Evolutionary conservation across 2,888 invertebrate species (phyloP).

Genomic region (Allophyes oxyacanthae): DNA sequence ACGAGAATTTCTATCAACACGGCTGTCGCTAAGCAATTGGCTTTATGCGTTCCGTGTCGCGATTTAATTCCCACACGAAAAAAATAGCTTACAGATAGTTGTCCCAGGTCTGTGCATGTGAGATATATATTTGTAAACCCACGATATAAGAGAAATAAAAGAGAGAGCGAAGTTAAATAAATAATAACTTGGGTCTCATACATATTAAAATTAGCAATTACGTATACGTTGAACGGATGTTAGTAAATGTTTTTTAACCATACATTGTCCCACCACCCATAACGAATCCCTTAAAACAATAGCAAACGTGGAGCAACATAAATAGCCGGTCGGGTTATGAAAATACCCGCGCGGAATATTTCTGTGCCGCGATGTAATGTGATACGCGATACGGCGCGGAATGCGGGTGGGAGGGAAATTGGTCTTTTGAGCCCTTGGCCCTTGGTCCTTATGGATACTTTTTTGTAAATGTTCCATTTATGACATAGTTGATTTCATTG

Average conservation of each 20-base stretch:
- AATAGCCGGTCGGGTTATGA: conserved; percentile 54
- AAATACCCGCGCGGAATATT: conserved; percentile 59
- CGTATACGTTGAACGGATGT: neutral
- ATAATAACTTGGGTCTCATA: too few species aligned
- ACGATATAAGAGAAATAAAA: too few species aligned
- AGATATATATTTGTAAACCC: too few species aligned
- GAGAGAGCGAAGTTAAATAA: too few species aligned
- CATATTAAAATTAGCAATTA: neutral
- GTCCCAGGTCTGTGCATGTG: too few species aligned
- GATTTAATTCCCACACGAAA: too few species aligned
- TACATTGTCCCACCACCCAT: conserved; percentile 23
- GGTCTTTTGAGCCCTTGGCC: conserved; percentile 4
- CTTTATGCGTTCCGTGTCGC: too few species aligned
- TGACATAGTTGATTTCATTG: too few species aligned
- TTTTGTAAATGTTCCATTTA: neutral
- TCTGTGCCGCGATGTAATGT: conserved; percentile 49
- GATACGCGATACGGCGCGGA: conserved; percentile 49
- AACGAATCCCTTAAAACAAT: conserved; percentile 50
- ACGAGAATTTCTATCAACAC: too few species aligned
- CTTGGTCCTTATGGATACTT: neutral
- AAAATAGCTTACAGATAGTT: too few species aligned
- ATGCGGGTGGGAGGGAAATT: conserved; percentile 6
- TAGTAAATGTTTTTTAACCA: neutral
- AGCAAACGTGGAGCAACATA: conserved; percentile 38
- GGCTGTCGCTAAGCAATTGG: too few species aligned